These are phyloP conservation scores for Leptinotarsa texana DNA, from an alignment of 1,140 invertebrate species.

Conservation along the genomic window DNA sequence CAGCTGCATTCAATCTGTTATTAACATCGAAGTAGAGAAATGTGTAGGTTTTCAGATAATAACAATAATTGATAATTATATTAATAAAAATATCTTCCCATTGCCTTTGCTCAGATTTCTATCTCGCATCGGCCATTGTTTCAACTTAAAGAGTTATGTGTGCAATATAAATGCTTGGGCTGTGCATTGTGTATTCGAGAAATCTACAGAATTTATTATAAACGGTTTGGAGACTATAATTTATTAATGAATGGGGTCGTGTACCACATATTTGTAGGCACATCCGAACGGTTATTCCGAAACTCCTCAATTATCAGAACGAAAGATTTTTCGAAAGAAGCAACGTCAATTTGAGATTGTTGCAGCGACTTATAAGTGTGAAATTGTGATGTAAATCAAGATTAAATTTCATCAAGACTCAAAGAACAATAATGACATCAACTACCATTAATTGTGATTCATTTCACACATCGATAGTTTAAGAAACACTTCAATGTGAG, in stretches of 20 bases:
- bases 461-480: too few species aligned
- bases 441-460: too few species aligned
- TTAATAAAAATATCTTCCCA: slow-evolving; percentile 10
- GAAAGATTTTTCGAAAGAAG: background rate
- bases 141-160: slow-evolving; percentile 7
- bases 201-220: slow-evolving; percentile 4
- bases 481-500: too few species aligned
- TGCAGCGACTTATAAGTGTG: background rate
- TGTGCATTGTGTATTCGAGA: slow-evolving; percentile 9
- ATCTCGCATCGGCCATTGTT: slow-evolving; percentile 14
- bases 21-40: slow-evolving; percentile 9
- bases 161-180: slow-evolving; percentile 1
- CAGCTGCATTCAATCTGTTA: slow-evolving; percentile 1
- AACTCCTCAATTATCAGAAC: background rate
- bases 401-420: background rate
- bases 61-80: slow-evolving; percentile 21
- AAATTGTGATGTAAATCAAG: background rate
- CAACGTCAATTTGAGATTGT: background rate
- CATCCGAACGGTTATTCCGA: too few species aligned
- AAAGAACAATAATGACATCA: too few species aligned
- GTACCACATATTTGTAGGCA: too few species aligned
- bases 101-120: slow-evolving; percentile 16
- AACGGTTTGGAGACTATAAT: background rate
- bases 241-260: background rate
- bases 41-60: slow-evolving; percentile 17